Evolutionary conservation across 2,113 vertebrate species (phyloP), one percentile per base, ranked within the genome.

Genomic region (Actenoides lindsayi): DNA sequence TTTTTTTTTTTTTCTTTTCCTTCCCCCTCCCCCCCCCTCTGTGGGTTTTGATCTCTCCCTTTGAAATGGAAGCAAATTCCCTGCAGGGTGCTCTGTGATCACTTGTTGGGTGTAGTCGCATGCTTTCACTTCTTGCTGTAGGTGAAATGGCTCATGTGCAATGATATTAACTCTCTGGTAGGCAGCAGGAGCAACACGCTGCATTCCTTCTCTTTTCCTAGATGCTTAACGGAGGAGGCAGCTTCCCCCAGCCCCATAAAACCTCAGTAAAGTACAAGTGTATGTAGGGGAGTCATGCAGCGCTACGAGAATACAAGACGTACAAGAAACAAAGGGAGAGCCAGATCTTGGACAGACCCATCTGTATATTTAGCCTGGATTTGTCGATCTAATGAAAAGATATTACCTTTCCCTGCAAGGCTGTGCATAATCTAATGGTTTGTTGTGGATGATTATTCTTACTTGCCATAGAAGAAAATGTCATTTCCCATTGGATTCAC

Each of bases 61-160:
- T 97, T 96, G 94, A 97, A 97, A 96, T 88, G 86, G 90, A 96
- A 95, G 91, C 89, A 93, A 93, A 95, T 93, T 96, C 96, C 88
- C 90, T 97, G 87, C 91, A 95, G 95, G 92, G 94, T 89, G 80
- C 83, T 97, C 86, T 95, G 93, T 91, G 95, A 92, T 95, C 90
- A 83, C 54, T 95, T 71, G 64, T 8, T 94, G 95, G 96, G 94
- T 97, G 96, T 96, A 97, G 95, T 95, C 30, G 73, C 86, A 96
- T 96, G 96, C 93, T 96, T 97, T 96, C 93, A 93, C 94, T 96
- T 97, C 76, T 93, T 85, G 93, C 79, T 93, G 80, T 91, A 97
- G 93, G 96, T 94, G 96, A 97, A 97, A 96, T 93, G 94, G 79
- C 86, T 96, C 77, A 54, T 87, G 95, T 94, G 91, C 97, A 95